Conservation (phyloP, 2,113 vertebrate species). For the Psilopogon haemacephalus region DNA sequence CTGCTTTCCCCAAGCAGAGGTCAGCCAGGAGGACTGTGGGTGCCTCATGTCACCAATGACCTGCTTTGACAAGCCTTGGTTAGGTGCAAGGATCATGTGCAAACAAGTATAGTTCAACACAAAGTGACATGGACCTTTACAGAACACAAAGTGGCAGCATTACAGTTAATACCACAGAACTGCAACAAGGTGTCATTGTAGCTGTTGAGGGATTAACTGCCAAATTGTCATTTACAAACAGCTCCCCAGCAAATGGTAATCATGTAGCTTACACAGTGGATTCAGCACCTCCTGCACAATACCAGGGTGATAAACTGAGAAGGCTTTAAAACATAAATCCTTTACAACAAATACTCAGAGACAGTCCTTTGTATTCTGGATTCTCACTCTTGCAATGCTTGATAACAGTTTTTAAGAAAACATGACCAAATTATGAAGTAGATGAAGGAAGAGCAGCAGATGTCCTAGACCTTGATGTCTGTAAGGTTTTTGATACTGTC, state of each 20-base stretch:
- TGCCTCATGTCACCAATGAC: no score
- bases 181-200: background rate
- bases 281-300: background rate
- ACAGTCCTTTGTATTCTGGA: background rate
- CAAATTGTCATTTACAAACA: background rate
- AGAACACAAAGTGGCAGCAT: background rate
- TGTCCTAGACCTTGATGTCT: no score
- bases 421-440: no score
- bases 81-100: no score
- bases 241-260: background rate
- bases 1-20: background rate
- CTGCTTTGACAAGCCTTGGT: background rate
- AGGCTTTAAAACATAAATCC: background rate
- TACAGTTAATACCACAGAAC: background rate
- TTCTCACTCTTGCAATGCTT: background rate
- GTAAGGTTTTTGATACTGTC: no score
- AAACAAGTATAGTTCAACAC: no score
- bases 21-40: fast-evolving
- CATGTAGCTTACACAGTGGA: background rate
- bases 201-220: background rate
- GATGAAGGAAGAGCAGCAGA: no score
- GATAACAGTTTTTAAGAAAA: no score
- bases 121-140: background rate
- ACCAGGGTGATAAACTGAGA: background rate
- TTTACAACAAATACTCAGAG: background rate